Evolutionary conservation across 2,888 invertebrate genomes (phyloP).

Genomic region (Campoplex nolae): DNA sequence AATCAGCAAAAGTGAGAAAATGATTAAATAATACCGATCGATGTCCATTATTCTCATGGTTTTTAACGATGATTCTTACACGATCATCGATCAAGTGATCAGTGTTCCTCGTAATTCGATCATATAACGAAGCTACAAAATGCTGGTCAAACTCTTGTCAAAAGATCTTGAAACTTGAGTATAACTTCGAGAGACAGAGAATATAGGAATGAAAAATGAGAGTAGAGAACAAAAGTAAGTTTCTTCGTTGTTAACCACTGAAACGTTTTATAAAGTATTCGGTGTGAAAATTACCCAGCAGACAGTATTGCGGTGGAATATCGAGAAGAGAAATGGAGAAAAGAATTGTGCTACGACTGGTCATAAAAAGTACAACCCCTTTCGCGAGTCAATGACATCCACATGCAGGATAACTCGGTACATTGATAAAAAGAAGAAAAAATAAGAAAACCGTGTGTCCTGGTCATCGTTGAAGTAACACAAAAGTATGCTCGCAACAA

Average conservation of each 20-base stretch:
- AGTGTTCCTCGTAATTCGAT: background rate
- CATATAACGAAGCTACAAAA: background rate
- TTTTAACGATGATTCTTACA: background rate
- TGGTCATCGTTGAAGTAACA: no score
- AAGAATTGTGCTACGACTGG: constrained; percentile 25
- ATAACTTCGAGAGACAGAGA: background rate
- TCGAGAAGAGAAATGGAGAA: constrained; percentile 32
- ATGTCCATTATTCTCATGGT: background rate
- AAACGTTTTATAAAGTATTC: constrained; percentile 48
- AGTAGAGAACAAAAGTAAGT: background rate
- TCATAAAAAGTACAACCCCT: constrained; percentile 16
- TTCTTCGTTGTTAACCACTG: background rate
- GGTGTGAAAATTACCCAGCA: constrained; percentile 65
- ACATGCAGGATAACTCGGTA: background rate
- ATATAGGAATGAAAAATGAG: no score
- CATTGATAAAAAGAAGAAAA: background rate
- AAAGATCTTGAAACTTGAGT: background rate
- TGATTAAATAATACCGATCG: no score
- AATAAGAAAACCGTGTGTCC: background rate
- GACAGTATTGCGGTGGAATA: constrained; percentile 58
- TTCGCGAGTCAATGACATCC: background rate
- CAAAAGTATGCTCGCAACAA: background rate
- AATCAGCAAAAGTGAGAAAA: no score
- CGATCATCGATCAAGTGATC: background rate
- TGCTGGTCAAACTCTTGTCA: background rate